A percentile compares a stretch with the other conserved stretches of the same genome.
phyloP scores from a whole-genome alignment of 1,140 invertebrate species.

The Drosophila tsacasi region DNA sequence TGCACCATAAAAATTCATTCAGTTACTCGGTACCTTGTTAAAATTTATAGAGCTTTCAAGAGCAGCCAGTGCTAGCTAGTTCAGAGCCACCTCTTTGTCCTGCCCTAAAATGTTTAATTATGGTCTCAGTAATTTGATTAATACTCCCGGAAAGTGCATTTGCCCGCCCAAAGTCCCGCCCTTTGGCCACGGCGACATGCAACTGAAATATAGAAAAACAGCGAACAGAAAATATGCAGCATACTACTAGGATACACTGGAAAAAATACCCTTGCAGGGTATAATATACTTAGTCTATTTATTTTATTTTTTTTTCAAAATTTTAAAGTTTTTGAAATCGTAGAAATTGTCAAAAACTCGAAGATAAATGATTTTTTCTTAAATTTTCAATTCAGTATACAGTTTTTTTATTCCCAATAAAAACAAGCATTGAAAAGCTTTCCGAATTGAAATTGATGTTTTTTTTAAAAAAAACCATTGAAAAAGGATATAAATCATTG shows the following conservation, averaged over 20 bases:
- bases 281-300: too few relatives aligned
- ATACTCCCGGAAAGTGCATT: slow-evolving; percentile 49
- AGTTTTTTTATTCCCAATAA: too few relatives aligned
- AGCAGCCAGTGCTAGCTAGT: slow-evolving; percentile 9
- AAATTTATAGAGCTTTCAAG: slow-evolving; percentile 40
- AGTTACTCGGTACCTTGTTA: slow-evolving; percentile 4
- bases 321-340: too few relatives aligned
- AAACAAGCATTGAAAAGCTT: too few relatives aligned
- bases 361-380: too few relatives aligned
- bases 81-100: slow-evolving; percentile 5
- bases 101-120: slow-evolving; percentile 47
- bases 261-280: neutral
- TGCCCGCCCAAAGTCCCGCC: slow-evolving; percentile 1
- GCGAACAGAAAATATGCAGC: slow-evolving; percentile 21
- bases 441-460: too few relatives aligned
- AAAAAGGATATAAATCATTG: neutral
- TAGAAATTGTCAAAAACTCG: too few relatives aligned
- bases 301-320: too few relatives aligned
- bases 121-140: slow-evolving; percentile 47
- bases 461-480: too few relatives aligned
- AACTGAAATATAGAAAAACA: slow-evolving; percentile 19
- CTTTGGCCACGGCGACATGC: slow-evolving; percentile 9
- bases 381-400: too few relatives aligned
- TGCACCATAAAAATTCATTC: neutral
- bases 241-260: slow-evolving; percentile 21